These are phyloP conservation scores for Megamerina dolium DNA, from an alignment of 2,888 invertebrate genomes.

Conservation along the genomic window DNA sequence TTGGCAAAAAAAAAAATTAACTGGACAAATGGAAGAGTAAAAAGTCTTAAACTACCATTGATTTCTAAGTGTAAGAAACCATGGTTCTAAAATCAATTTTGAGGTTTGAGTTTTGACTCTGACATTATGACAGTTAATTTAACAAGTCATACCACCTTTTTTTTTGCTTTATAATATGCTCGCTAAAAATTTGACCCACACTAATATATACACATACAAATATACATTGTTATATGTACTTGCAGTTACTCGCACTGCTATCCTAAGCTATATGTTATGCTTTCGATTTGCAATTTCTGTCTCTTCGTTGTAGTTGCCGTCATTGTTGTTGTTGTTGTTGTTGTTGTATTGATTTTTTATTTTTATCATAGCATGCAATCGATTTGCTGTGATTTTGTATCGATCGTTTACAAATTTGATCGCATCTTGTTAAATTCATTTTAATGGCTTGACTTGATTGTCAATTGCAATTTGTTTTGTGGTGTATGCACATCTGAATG, in stretches of 20 bases:
- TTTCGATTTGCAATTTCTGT: constrained; percentile 2
- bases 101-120: too few relatives aligned
- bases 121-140: too few relatives aligned
- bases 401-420: constrained; percentile 41
- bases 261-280: too few relatives aligned
- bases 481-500: background rate
- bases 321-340: constrained; percentile 3
- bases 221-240: too few relatives aligned
- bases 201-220: too few relatives aligned
- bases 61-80: too few relatives aligned
- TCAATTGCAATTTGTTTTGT: constrained; percentile 46
- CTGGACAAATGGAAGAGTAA: too few relatives aligned
- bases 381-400: constrained; percentile 35
- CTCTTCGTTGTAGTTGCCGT: background rate
- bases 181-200: too few relatives aligned
- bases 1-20: too few relatives aligned
- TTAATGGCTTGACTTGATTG: constrained; percentile 33
- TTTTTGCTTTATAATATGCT: background rate
- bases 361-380: constrained; percentile 41
- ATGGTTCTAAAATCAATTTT: too few relatives aligned
- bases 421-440: constrained; percentile 36
- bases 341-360: constrained; percentile 11
- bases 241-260: too few relatives aligned
- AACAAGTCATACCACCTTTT: background rate
- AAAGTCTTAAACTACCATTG: too few relatives aligned